Conservation (phyloP, 1,140 invertebrate species). For the Polyergus mexicanus region DNA sequence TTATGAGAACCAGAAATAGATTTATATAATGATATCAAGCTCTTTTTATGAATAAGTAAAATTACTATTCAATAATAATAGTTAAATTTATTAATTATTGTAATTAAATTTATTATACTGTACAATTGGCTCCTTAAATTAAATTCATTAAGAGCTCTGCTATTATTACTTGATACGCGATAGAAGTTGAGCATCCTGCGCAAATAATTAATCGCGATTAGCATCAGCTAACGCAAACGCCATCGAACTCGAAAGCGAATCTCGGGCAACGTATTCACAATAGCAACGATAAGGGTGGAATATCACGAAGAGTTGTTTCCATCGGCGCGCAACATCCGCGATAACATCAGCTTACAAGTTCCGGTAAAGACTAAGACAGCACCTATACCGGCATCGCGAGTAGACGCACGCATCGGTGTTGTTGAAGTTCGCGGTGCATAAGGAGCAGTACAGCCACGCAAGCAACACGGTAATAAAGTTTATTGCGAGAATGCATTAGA, state of each 20-base stretch:
- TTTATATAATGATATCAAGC: neutral
- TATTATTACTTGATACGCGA: neutral
- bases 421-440: conserved; percentile 64
- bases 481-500: conserved; percentile 83
- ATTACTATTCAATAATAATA: no score
- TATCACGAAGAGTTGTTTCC: conserved; percentile 51
- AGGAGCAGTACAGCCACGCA: conserved; percentile 67
- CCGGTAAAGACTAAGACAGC: conserved; percentile 48
- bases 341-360: conserved; percentile 61
- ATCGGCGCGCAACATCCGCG: conserved; percentile 48
- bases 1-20: neutral
- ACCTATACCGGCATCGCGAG: conserved; percentile 21
- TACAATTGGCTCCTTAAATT: neutral
- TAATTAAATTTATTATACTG: conserved; percentile 2
- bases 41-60: neutral
- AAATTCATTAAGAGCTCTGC: neutral
- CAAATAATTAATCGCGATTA: conserved; percentile 51
- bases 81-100: neutral
- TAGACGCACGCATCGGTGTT: conserved; percentile 62
- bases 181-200: neutral
- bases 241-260: conserved; percentile 37
- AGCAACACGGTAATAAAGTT: conserved; percentile 83
- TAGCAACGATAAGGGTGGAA: conserved; percentile 45
- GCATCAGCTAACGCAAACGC: neutral
- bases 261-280: conserved; percentile 38